Conservation (phyloP, 2,113 vertebrate species). For the Microtus pennsylvanicus region DNA sequence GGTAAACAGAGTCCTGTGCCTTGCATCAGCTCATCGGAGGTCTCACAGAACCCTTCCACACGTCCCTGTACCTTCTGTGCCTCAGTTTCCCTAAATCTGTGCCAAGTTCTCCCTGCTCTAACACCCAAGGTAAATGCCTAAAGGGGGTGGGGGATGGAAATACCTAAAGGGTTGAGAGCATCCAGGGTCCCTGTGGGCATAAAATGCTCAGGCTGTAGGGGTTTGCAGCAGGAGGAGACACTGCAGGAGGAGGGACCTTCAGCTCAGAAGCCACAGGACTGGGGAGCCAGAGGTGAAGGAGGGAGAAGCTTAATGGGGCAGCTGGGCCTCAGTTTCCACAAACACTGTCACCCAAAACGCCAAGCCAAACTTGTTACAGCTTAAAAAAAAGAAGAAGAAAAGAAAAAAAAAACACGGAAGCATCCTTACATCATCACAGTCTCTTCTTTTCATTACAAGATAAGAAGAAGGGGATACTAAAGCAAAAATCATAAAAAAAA, state of each 20-base stretch:
- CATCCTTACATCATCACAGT: not conserved
- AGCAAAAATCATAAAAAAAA: not conserved
- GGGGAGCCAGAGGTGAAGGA: not conserved
- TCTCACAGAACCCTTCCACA: not conserved
- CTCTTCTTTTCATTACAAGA: not conserved
- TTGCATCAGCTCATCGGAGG: not conserved
- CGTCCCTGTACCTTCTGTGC: too few species aligned
- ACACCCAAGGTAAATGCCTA: not conserved
- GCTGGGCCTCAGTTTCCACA: not conserved
- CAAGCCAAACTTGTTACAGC: not conserved
- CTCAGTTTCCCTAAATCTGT: conserved; percentile 23
- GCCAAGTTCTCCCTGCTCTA: not conserved
- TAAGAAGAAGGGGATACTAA: not conserved
- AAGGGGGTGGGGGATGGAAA: not conserved
- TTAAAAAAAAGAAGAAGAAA: not conserved
- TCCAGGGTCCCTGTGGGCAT: fast-evolving
- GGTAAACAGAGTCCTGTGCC: fast-evolving
- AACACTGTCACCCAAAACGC: not conserved
- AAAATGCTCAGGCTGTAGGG: not conserved
- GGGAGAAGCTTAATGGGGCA: not conserved
- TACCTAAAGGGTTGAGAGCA: not conserved
- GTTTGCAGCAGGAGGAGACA: not conserved
- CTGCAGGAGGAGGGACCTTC: not conserved
- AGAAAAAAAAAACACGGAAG: too few species aligned
- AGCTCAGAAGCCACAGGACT: not conserved